A percentile compares a stretch with the other conserved stretches of the same genome.
Evolutionary conservation across 2,888 invertebrate species (phyloP).

Genomic region (Pterostichus madidus): DNA sequence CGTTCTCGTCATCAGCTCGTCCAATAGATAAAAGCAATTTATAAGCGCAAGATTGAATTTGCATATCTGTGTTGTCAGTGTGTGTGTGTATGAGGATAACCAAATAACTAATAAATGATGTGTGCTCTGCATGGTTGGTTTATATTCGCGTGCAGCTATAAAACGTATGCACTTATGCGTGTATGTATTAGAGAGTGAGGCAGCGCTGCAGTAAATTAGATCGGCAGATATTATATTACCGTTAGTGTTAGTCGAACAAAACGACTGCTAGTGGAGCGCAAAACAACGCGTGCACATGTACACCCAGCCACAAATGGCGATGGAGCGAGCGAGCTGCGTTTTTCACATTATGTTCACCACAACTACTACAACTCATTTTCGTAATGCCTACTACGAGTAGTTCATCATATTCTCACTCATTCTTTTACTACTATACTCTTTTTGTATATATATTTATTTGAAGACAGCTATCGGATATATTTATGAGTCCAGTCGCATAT

Average conservation of each 20-base stretch:
- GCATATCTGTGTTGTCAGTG: neutral
- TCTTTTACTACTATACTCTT: too few species aligned
- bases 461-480: too few species aligned
- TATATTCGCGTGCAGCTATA: constrained; percentile 15
- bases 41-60: too few species aligned
- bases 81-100: neutral
- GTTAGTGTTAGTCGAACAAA: constrained; percentile 63
- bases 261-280: constrained; percentile 59
- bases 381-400: too few species aligned
- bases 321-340: neutral
- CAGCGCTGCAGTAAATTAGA: constrained; percentile 59
- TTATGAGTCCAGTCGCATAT: too few species aligned
- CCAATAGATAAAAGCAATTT: too few species aligned
- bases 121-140: neutral
- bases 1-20: too few species aligned
- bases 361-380: too few species aligned
- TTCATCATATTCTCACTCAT: too few species aligned
- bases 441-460: too few species aligned
- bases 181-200: constrained; percentile 12
- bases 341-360: too few species aligned
- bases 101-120: constrained; percentile 8
- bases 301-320: neutral
- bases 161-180: constrained; percentile 21
- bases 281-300: constrained; percentile 47
- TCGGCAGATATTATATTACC: constrained; percentile 66